Evolutionary conservation across 2,113 vertebrate genomes (phyloP), one percentile per base, ranked within the genome.

Genomic region (Takifugu bimaculatus): DNA sequence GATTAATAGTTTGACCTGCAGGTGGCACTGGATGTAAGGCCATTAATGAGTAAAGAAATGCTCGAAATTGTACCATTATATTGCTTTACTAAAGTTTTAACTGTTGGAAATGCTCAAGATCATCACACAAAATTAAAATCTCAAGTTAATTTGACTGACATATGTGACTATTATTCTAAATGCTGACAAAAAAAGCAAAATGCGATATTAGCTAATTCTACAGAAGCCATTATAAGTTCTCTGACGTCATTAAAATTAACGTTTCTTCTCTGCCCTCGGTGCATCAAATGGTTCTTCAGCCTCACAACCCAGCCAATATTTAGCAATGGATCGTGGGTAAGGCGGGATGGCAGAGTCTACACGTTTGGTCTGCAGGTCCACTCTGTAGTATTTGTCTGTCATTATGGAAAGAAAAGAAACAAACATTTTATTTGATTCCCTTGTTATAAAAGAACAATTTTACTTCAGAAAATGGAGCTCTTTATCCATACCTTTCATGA

Each of bases 361-460:
- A 0, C 53, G 87, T 77, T 88, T 93, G 0, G 88, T 95, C 74
- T 85, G 86, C 60, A 98, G 92, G 82, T 95, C 92, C 64, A 93
- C 91, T 4, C 94, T 92, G 85, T 95, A 98, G 84, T 99, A 99
- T 62, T 96, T 90, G 86, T 95, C 97, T 99, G 90, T 13, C 59
- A 65, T 58, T n/a, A 59, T 7, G 45, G 81, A 75, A 44, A 72
- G 27, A 60, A 32, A 67, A 11, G 10, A 72, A 50, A 65, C 48
- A 15, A 64, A 42, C 35, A 39, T 20, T 20, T 20, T 10, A 39
- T 39, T 39, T 39, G 7, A 39, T 39, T 39, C 9, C 35, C 1
- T 11, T 39, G 7, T 39, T 11, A 39, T 39, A 50, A 50, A 26
- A 50, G 1, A 11, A 50, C n/a, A 4, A 2, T 11, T 50, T 11